Percentiles rank a stretch among this genome's conserved stretches.
phyloP scores from a whole-genome alignment of 2,888 invertebrate species.

The Hoplodrina ambigua region DNA sequence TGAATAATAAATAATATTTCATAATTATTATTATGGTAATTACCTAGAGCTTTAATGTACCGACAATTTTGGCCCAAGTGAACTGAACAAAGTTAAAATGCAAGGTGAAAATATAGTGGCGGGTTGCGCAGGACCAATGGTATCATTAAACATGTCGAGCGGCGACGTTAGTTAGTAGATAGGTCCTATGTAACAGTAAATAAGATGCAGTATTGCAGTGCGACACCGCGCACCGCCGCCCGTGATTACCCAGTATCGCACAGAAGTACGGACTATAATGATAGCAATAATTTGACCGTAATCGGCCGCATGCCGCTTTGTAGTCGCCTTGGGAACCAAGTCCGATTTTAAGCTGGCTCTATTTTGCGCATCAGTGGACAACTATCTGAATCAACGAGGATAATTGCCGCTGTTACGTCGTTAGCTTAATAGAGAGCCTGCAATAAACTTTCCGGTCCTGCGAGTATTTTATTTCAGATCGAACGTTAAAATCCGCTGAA shows the following conservation, averaged over 20 bases:
- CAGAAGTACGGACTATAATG: constrained; percentile 83
- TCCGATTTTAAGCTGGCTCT: constrained; percentile 85
- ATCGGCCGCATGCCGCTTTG: constrained; percentile 86
- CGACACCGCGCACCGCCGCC: constrained; percentile 73
- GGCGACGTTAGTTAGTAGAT: constrained; percentile 54
- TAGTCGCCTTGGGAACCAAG: constrained; percentile 86
- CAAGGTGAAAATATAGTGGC: constrained; percentile 55
- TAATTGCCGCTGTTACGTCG: constrained; percentile 80
- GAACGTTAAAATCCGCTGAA: constrained; percentile 51
- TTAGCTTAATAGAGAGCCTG: constrained; percentile 74
- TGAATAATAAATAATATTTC: constrained; percentile 37
- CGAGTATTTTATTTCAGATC: constrained; percentile 55
- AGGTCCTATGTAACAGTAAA: constrained; percentile 68
- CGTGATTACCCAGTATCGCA: constrained; percentile 81
- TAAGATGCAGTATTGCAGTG: constrained; percentile 77
- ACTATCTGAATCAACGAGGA: constrained; percentile 84
- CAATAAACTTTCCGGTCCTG: constrained; percentile 62
- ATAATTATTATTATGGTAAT: constrained; percentile 37
- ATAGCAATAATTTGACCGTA: constrained; percentile 89
- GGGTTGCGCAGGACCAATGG: constrained; percentile 48
- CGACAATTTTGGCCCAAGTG: constrained; percentile 36
- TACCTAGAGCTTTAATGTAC: constrained; percentile 26
- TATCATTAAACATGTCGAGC: constrained; percentile 57
- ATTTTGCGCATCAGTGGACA: constrained; percentile 86
- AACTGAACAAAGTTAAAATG: constrained; percentile 49